These are phyloP conservation scores for Cephus cinctus DNA, from an alignment of 1,140 invertebrate species.

Conservation along the genomic window DNA sequence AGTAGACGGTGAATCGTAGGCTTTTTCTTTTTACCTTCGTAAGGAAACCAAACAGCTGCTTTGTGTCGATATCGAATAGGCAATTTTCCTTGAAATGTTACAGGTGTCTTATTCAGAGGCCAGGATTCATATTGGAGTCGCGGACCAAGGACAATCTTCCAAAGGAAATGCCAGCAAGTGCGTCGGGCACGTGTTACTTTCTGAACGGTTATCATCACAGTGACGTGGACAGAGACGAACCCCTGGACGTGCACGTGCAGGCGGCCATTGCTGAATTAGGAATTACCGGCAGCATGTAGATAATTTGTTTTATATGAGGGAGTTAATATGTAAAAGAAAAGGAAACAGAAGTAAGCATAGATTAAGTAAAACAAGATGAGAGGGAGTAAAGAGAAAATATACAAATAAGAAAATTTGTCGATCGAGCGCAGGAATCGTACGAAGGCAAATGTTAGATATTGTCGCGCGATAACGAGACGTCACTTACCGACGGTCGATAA, in stretches of 20 bases:
- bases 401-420: no score
- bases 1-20: no score
- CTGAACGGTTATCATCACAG: constrained; percentile 78
- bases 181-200: constrained; percentile 83
- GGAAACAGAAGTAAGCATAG: constrained; percentile 15
- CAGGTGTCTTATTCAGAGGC: constrained; percentile 73
- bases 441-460: no score
- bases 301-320: constrained; percentile 21
- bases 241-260: constrained; percentile 68
- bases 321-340: constrained; percentile 7
- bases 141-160: constrained; percentile 77
- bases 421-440: no score
- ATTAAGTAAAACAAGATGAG: not conserved
- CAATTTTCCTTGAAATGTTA: no score
- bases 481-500: no score
- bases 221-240: constrained; percentile 57
- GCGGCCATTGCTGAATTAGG: constrained; percentile 52
- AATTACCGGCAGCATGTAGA: constrained; percentile 45
- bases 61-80: no score
- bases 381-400: not conserved
- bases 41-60: no score
- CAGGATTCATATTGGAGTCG: constrained; percentile 76
- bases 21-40: no score
- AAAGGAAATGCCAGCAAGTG: constrained; percentile 77
- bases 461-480: no score